These are phyloP conservation scores for Pantelozetes paolii DNA, from an alignment of 2,888 invertebrate genomes.

Conservation along the genomic window DNA sequence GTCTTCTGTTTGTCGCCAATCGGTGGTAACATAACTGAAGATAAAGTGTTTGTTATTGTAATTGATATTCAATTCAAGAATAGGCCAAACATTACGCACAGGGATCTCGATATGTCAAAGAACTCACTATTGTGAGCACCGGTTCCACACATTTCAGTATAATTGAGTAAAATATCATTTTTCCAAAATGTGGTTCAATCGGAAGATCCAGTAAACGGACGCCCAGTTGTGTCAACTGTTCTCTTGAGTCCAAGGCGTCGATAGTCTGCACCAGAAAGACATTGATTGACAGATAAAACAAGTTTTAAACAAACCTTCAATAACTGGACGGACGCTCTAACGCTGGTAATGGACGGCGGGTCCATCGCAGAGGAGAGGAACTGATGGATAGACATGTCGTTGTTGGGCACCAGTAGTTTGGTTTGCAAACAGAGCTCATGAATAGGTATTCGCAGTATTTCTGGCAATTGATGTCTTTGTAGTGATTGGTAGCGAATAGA, in stretches of 20 bases:
- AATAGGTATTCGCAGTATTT: constrained; percentile 96
- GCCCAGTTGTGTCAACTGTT: constrained; percentile 88
- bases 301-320: constrained; percentile 53
- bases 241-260: constrained; percentile 79
- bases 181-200: constrained; percentile 91
- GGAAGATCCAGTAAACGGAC: constrained; percentile 87
- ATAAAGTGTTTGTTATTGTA: constrained; percentile 12
- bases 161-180: constrained; percentile 91
- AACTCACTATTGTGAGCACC: constrained; percentile 84
- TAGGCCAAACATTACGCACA: constrained; percentile 61
- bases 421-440: constrained; percentile 90
- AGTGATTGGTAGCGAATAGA: constrained; percentile 63
- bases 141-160: constrained; percentile 86
- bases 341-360: constrained; percentile 72
- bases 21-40: constrained; percentile 61
- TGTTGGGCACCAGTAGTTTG: constrained; percentile 73
- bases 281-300: not conserved
- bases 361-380: constrained; percentile 79
- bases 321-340: constrained; percentile 66
- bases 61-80: constrained; percentile 53
- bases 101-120: constrained; percentile 73
- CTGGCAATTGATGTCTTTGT: constrained; percentile 81
- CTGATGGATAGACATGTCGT: constrained; percentile 69
- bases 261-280: constrained; percentile 61
- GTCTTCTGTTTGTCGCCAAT: constrained; percentile 57